These are phyloP conservation scores for Barbus barbus DNA, from an alignment of 2,113 vertebrate genomes.

Conservation along the genomic window DNA sequence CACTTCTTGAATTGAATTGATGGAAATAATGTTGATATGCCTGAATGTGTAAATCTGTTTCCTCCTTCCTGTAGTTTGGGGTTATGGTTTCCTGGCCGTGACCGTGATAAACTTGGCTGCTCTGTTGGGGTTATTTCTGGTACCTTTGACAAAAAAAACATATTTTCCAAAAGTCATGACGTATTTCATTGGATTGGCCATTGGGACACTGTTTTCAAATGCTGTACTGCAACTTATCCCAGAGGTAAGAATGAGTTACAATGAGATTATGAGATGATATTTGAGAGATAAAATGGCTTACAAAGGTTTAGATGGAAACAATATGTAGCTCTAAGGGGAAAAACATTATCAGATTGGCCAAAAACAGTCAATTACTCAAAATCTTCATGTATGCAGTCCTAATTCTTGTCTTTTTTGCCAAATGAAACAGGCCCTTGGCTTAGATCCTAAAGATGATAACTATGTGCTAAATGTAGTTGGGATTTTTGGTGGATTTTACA, in stretches of 20 bases:
- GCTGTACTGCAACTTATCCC: slow-evolving; percentile 96
- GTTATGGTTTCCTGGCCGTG: slow-evolving; percentile 90
- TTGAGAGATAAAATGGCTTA: neutral
- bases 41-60: neutral
- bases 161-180: slow-evolving; percentile 96
- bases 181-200: slow-evolving; percentile 93
- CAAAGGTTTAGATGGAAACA: slow-evolving; percentile 18
- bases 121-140: slow-evolving; percentile 88
- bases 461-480: slow-evolving; percentile 87
- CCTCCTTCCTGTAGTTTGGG: slow-evolving; percentile 84
- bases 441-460: slow-evolving; percentile 88
- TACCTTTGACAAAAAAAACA: slow-evolving; percentile 89
- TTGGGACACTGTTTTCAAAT: slow-evolving; percentile 96
- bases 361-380: neutral
- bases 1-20: neutral
- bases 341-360: slow-evolving; percentile 23
- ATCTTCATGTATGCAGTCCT: too few relatives aligned
- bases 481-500: slow-evolving; percentile 94
- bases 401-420: slow-evolving; percentile 29
- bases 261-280: neutral
- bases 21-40: neutral
- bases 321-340: slow-evolving; percentile 46
- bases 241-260: slow-evolving; percentile 80
- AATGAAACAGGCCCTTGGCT: slow-evolving; percentile 89
- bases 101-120: slow-evolving; percentile 92